Evolutionary conservation across 2,797 vertebrate species (phyloP).

Genomic region (Falco naumanni): DNA sequence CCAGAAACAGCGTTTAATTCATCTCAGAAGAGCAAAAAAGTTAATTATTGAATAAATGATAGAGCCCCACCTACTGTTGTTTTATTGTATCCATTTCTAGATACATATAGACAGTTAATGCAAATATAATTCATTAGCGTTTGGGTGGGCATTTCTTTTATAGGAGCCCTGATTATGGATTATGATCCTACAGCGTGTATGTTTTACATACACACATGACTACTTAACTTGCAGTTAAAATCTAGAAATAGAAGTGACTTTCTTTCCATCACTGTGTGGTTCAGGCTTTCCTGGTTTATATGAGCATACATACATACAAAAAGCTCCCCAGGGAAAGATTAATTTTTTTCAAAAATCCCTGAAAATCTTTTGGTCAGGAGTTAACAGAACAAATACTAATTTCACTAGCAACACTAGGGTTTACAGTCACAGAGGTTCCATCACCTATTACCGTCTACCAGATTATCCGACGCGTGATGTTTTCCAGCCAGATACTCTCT

Average conservation of each 20-base stretch:
- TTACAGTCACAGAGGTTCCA: background rate
- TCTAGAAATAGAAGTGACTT: background rate
- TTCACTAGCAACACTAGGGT: fast-evolving
- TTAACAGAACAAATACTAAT: background rate
- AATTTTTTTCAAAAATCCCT: background rate
- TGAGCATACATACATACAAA: background rate
- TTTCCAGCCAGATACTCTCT: background rate
- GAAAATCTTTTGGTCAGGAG: background rate
- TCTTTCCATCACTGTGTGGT: background rate
- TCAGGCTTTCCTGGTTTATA: background rate
- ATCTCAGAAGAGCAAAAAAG: background rate
- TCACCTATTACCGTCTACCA: fast-evolving
- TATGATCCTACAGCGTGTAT: background rate
- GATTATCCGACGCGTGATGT: background rate
- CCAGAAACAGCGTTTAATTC: background rate
- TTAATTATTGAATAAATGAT: background rate
- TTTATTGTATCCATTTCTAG: background rate
- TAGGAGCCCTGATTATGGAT: background rate
- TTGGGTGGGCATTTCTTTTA: background rate
- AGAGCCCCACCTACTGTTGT: conserved; percentile 36
- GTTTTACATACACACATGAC: background rate
- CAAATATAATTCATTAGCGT: background rate
- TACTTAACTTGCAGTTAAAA: background rate
- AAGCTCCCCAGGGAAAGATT: background rate
- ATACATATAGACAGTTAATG: background rate